Evolutionary conservation across 2,888 invertebrate species (phyloP).

Genomic region (Drosophila kuntzei): DNA sequence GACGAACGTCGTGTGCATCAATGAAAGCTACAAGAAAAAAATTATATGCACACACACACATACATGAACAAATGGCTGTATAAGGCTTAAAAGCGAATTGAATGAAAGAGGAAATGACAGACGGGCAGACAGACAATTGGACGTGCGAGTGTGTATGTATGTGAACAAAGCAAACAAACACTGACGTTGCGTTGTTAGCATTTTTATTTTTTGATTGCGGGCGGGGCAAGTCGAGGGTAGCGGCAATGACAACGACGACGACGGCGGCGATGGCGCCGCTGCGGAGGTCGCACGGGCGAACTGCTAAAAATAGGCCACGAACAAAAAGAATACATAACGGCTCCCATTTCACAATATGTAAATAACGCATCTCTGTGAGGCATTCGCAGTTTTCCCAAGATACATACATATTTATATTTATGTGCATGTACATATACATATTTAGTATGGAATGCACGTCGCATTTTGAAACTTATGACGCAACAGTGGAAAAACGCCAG

Average conservation of each 20-base stretch:
- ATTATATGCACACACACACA: constrained; percentile 5
- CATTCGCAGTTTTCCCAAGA: constrained; percentile 22
- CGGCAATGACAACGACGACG: constrained; percentile 11
- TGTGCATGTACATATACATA: not conserved
- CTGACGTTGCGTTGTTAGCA: constrained; percentile 44
- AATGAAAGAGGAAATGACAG: constrained; percentile 58
- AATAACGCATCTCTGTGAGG: constrained; percentile 41
- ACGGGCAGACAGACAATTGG: constrained; percentile 46
- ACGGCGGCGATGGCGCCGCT: constrained; percentile 41
- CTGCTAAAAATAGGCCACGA: constrained; percentile 76
- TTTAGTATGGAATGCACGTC: constrained; percentile 27
- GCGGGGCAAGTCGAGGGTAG: constrained; percentile 22
- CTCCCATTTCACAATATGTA: constrained; percentile 56
- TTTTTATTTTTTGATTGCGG: constrained; percentile 43
- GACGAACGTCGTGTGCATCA: constrained; percentile 30
- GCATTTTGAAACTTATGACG: constrained; percentile 54
- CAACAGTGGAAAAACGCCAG: constrained; percentile 63
- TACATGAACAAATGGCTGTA: constrained; percentile 1
- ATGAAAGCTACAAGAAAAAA: constrained; percentile 43
- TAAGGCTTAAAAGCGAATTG: constrained; percentile 39
- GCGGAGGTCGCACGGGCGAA: constrained; percentile 56
- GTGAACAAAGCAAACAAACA: constrained; percentile 51
- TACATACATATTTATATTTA: not conserved
- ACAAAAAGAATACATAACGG: constrained; percentile 53
- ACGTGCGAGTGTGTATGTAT: constrained; percentile 2